Evolutionary conservation across 2,888 invertebrate species (phyloP), one percentile per base, ranked within the genome.

Genomic region (Oegoconia quadripuncta): DNA sequence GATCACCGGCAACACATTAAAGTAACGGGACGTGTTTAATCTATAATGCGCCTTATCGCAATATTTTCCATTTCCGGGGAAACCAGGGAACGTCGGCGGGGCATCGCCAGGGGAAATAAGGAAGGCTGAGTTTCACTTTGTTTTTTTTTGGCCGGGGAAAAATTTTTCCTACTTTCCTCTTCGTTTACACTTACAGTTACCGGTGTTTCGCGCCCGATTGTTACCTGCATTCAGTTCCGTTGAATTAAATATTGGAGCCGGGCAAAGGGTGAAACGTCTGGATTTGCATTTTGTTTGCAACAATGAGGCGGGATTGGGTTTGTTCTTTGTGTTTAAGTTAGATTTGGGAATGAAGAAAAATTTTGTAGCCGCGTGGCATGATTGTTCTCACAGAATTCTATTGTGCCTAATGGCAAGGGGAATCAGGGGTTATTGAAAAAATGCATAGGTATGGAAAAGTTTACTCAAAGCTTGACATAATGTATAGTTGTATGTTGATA

Each of bases 31-130:
- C 75, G 70, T 74, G 78, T 84, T 83, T 86, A 87, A 87, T 87
- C 82, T 84, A 80, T 87, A 88, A 88, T 86, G 87, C 72, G 70
- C 74, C 86, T 88, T 88, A 88, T 88, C 86, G 83, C 86, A 78
- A 88, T 88, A 87, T 88, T 88, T 87, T 81, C 87, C 87, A 87
- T 86, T 88, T 86, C 83, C 86, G 67, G 73, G 74, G 65, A 74
- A 74, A 74, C 71, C 73, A 63, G 73, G 73, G 68, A 67, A 62
- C 74, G 78, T 67, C 72, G 73, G 51, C 58, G 64, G 73, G 73
- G 63, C 62, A 72, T 77, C 86, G 87, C 67, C 88, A 80, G 61
- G 88, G 88, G 88, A 88, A 87, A 88, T 88, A 87, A 84, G 83
- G 65, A 76, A 79, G 84, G 79, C 80, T 63, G 84, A 79, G 75